A percentile compares a stretch with the other conserved stretches of the same genome.
Evolutionary conservation across 1,140 invertebrate genomes (phyloP).

Genomic region (Drosophila ohnishii): DNA sequence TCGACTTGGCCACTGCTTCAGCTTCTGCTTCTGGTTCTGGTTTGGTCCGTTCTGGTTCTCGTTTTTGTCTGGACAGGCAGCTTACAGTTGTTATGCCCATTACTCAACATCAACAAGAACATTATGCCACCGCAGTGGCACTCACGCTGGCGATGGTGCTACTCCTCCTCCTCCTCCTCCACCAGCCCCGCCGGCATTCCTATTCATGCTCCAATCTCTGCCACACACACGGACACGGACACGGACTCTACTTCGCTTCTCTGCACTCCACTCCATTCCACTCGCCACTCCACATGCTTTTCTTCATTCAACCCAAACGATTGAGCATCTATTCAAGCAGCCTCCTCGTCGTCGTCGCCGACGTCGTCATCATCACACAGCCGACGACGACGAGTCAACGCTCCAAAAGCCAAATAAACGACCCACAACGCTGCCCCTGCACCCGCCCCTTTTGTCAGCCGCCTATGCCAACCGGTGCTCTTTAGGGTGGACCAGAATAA

Average conservation of each 20-base stretch:
- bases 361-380: conserved; percentile 36
- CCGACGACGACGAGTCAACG: conserved; percentile 58
- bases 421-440: conserved; percentile 39
- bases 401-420: conserved; percentile 63
- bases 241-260: conserved; percentile 9
- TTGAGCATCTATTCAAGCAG: conserved; percentile 78
- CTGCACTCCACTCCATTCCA: conserved; percentile 8
- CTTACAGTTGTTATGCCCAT: conserved; percentile 81
- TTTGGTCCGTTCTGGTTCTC: conserved; percentile 23
- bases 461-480: conserved; percentile 35
- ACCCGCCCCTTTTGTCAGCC: conserved; percentile 5
- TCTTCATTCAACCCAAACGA: conserved; percentile 78
- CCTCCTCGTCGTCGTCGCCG: conserved; percentile 37
- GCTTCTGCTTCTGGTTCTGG: conserved; percentile 1
- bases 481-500: conserved; percentile 17
- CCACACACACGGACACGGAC: conserved; percentile 39
- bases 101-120: conserved; percentile 81
- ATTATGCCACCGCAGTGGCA: conserved; percentile 76
- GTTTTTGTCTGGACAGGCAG: conserved; percentile 62
- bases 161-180: conserved; percentile 4
- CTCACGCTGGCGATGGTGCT: conserved; percentile 47
- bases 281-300: conserved; percentile 49
- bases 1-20: neutral
- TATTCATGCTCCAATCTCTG: conserved; percentile 47
- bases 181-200: conserved; percentile 26